Evolutionary conservation across 2,888 invertebrate genomes (phyloP), one percentile per base, ranked within the genome.

Genomic region (Cordylochernes scorpioides): DNA sequence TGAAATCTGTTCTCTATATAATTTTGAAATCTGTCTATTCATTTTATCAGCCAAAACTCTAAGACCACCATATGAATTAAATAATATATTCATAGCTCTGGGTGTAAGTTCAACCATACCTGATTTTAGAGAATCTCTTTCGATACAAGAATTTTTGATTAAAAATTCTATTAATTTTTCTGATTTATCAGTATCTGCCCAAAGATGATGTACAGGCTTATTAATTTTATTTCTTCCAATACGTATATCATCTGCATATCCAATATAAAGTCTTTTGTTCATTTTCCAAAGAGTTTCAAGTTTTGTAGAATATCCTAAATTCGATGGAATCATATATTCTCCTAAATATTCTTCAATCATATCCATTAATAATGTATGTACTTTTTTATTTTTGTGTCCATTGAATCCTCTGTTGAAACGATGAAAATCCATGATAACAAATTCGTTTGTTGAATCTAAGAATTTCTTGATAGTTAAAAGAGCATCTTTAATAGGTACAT

Each of bases 351-450:
- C 48, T 35, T 59, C 53, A 2, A 68, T 48, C 26, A 65, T 49
- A 21, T 58, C 52, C n/a, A 64, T 50, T 1, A 68, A 50, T 9
- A 61, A 58, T 6, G 51, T 49, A 45, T 68, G 68, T n/a, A n/a
- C n/a, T n/a, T n/a, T n/a, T n/a, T n/a, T 5, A 16, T 45, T 37
- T 2, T 33, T 32, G 10, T 30, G 33, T 17, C 42, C 34, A 19
- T 35, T 32, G 34, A 39, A 38, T 3, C 42, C 42, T 7, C 31
- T 30, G 13, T 74, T 74, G 51, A 78, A 75, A 35, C 73, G 65
- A 45, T 77, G 75, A 25, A 80, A 71, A 46, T 80, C 77, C 27
- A 80, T 51, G 35, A 78, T 64, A 8, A 78, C 32, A 12, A 46
- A 39, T 24, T 46, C 46, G n/a, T 38, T 33, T 7, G 40, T 41